phyloP scores from a whole-genome alignment of 2,888 invertebrate genomes.

The Zhengitettix transpicula region DNA sequence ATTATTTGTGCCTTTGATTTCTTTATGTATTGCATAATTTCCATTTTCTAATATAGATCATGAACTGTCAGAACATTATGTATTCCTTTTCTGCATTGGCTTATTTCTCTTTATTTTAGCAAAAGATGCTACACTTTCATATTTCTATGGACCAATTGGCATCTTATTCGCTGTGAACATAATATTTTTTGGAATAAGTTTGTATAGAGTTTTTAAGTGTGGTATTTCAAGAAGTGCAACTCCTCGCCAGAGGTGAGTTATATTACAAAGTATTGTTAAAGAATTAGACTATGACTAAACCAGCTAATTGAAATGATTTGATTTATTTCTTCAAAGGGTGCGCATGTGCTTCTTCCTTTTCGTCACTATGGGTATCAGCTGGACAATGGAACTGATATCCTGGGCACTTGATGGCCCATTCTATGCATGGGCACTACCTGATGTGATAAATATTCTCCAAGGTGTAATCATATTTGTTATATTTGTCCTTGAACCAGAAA shows the following conservation, averaged over 20 bases:
- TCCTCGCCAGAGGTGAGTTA: conserved; percentile 2
- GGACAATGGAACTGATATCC: conserved; percentile 53
- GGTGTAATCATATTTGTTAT: conserved; percentile 11
- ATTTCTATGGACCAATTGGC: conserved; percentile 44
- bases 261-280: no score
- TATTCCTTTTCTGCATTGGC: no score
- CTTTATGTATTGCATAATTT: no score
- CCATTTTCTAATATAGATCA: no score
- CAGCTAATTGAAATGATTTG: no score
- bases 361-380: conserved; percentile 49
- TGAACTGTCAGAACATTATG: no score
- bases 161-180: conserved; percentile 34
- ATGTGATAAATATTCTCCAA: conserved; percentile 17
- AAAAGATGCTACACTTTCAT: conserved; percentile 31
- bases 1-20: no score
- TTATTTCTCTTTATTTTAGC: not conserved
- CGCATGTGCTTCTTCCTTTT: conserved; percentile 41
- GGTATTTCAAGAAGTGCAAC: no score
- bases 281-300: no score
- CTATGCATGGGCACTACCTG: conserved; percentile 15
- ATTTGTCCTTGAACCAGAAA: conserved; percentile 7
- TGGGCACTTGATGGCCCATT: conserved; percentile 36
- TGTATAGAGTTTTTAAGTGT: conserved; percentile 15
- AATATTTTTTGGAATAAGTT: conserved; percentile 36
- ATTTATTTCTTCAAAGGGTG: conserved; percentile 25